Evolutionary conservation across 2,797 vertebrate species (phyloP).

Genomic region (Parambassis ranga): DNA sequence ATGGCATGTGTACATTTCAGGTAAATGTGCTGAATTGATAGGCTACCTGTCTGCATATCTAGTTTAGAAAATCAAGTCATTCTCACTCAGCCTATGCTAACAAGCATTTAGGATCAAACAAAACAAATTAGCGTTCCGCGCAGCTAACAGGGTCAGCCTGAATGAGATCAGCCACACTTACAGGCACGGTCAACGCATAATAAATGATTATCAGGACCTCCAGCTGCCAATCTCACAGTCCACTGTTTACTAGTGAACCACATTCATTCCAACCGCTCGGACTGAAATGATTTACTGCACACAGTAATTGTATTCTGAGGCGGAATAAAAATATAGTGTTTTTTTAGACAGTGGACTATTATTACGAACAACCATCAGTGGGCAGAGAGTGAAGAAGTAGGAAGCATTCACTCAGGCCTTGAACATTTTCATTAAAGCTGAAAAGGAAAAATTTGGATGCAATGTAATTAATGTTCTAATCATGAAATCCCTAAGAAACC

Average conservation of each 20-base stretch:
- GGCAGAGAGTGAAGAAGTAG: not conserved
- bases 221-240: constrained; percentile 58
- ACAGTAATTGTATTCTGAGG: not conserved
- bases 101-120: constrained; percentile 72
- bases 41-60: constrained; percentile 18
- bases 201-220: constrained; percentile 49
- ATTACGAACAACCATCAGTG: not conserved
- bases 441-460: not conserved
- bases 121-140: constrained; percentile 62
- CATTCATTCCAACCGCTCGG: constrained; percentile 17
- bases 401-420: not conserved
- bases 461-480: constrained; percentile 43
- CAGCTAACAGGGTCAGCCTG: constrained; percentile 53
- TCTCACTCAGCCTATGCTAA: constrained; percentile 43
- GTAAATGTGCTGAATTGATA: constrained; percentile 32
- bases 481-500: constrained; percentile 39
- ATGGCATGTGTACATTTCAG: not conserved
- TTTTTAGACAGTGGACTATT: constrained; percentile 8
- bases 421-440: constrained; percentile 3
- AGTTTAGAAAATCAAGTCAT: constrained; percentile 41
- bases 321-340: not conserved
- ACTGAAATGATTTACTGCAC: not conserved
- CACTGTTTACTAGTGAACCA: constrained; percentile 19
- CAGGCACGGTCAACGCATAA: constrained; percentile 49
- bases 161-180: constrained; percentile 67